Evolutionary conservation across 1,140 invertebrate genomes (phyloP), one percentile per base, ranked within the genome.

Genomic region (Psix sp.): DNA sequence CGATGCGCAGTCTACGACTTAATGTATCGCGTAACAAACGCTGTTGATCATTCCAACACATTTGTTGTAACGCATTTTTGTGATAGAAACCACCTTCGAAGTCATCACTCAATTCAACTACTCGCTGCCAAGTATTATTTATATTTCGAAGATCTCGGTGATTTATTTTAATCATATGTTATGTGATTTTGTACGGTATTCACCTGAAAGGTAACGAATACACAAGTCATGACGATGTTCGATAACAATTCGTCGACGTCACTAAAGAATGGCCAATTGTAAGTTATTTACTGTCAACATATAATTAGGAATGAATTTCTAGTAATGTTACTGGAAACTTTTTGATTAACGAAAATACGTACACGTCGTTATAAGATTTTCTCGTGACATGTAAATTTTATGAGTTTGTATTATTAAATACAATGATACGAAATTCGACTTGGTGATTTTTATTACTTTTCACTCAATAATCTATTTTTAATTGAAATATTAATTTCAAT

Each of bases 1-100:
- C 94, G 2, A 95, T 95, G 93, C 89, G 93, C 14, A 93, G 93
- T 42, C 88, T 95, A 15, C 88, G 91, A 18, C 89, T 91, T 15
- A 86, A 89, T 11, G 84, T 87, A 16, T 80, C 87, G 38, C 84
- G 87, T 15, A 85, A 85, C 63, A 87, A 85, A 78, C 84, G 86
- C 62, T 86, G 84, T 79, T 86, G 77, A 86, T 82, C 59, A 68
- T 78, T 78, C 78, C 65, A 33, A 38, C 42, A 51, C 42, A 65
- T 59, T 68, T 49, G n/a, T n/a, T n/a, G 38, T 57, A 71, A 68
- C 26, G 48, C 56, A 49, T 45, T 72, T 78, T 81, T 76, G 74
- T 80, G 77, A 79, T 80, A 80, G 72, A 76, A 45, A 76, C 52
- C 63, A 70, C 77, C 78, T 72, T 76, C 54, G 76, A 62, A 82